Conservation (phyloP, 2,888 invertebrate species). For the Sminthurides aquaticus region DNA sequence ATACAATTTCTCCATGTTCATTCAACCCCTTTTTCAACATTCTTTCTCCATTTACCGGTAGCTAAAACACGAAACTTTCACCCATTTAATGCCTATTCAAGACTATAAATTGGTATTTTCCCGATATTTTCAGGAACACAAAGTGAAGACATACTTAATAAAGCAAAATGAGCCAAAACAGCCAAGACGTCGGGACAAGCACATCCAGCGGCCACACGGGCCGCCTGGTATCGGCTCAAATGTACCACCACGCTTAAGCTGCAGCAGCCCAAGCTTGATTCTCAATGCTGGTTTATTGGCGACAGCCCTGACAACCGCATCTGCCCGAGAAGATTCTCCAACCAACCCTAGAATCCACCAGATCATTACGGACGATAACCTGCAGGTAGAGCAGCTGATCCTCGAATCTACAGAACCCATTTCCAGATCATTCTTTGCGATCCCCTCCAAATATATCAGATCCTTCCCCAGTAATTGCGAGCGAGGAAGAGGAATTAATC, state of each 20-base stretch:
- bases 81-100: too few species aligned
- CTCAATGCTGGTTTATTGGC: conserved; percentile 41
- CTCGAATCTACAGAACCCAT: too few species aligned
- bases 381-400: too few species aligned
- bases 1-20: too few species aligned
- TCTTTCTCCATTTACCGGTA: too few species aligned
- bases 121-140: conserved; percentile 62
- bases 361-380: neutral
- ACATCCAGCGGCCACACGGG: conserved; percentile 3
- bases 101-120: too few species aligned
- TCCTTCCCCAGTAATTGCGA: too few species aligned
- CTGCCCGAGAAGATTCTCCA: neutral
- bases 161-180: conserved; percentile 68
- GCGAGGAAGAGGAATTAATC: too few species aligned
- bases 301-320: conserved; percentile 32
- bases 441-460: too few species aligned
- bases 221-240: conserved; percentile 32
- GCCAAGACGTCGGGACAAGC: conserved; percentile 40
- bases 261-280: conserved; percentile 40
- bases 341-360: conserved; percentile 10
- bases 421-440: too few species aligned
- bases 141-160: conserved; percentile 81
- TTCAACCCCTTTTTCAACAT: too few species aligned
- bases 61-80: too few species aligned
- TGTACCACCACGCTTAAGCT: conserved; percentile 24